Conservation (phyloP, 1,140 invertebrate species). For the Drosophila pachea region DNA sequence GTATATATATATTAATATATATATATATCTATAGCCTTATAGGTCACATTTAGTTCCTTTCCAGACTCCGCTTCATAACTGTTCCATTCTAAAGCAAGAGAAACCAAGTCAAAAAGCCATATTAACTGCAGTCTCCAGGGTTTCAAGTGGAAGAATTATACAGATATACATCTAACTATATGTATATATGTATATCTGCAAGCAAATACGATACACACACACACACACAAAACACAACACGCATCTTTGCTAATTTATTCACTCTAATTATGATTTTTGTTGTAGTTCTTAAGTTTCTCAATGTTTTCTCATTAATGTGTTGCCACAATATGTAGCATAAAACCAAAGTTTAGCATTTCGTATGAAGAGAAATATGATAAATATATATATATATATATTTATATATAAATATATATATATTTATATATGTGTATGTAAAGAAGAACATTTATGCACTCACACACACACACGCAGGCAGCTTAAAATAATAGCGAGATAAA, state of each 20-base stretch:
- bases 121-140: slow-evolving; percentile 63
- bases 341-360: slow-evolving; percentile 77
- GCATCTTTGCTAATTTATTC: slow-evolving; percentile 46
- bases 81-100: slow-evolving; percentile 27
- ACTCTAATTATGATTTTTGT: slow-evolving; percentile 58
- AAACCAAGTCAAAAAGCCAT: slow-evolving; percentile 53
- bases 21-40: slow-evolving; percentile 47
- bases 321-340: slow-evolving; percentile 74
- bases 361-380: slow-evolving; percentile 40
- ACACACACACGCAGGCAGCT: slow-evolving; percentile 40
- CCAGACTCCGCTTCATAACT: slow-evolving; percentile 38
- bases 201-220: slow-evolving; percentile 29
- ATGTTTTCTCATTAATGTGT: slow-evolving; percentile 50
- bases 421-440: slow-evolving; percentile 61
- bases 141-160: slow-evolving; percentile 49
- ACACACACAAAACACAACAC: slow-evolving; percentile 23
- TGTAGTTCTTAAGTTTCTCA: slow-evolving; percentile 57
- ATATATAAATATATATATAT: slow-evolving; percentile 50
- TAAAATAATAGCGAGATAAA: slow-evolving; percentile 30
- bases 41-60: slow-evolving; percentile 52
- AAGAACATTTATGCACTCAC: slow-evolving; percentile 56
- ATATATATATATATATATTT: slow-evolving; percentile 61
- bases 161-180: slow-evolving; percentile 28
- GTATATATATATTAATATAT: slow-evolving; percentile 50
- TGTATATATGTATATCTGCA: slow-evolving; percentile 26